Evolutionary conservation across 2,888 invertebrate species (phyloP).

Genomic region (Drosophila ezoana): DNA sequence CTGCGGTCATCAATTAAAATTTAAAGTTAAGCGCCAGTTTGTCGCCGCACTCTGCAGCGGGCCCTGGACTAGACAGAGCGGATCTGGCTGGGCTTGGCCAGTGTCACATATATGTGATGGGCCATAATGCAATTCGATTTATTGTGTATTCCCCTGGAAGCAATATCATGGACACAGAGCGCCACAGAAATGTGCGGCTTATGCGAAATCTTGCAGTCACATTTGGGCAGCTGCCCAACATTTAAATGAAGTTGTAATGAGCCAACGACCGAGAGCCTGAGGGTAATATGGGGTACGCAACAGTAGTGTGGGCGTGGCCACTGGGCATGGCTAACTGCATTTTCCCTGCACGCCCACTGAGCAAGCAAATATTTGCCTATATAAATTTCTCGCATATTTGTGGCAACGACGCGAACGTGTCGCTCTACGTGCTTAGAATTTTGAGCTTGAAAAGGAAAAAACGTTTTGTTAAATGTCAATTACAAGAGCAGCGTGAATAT

Average conservation of each 20-base stretch:
- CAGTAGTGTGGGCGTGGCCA: neutral
- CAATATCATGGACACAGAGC: slow-evolving; percentile 1
- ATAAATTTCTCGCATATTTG: slow-evolving; percentile 71
- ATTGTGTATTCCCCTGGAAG: slow-evolving; percentile 42
- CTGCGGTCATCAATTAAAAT: slow-evolving; percentile 71
- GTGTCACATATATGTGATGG: slow-evolving; percentile 23
- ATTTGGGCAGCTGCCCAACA: slow-evolving; percentile 25
- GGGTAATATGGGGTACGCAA: neutral
- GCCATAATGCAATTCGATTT: slow-evolving; percentile 56
- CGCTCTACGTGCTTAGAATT: slow-evolving; percentile 63
- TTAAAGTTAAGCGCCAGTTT: slow-evolving; percentile 62
- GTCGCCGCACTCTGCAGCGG: slow-evolving; percentile 8
- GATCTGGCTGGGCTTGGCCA: neutral
- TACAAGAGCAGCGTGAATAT: slow-evolving; percentile 12
- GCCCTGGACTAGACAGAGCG: too few species aligned
- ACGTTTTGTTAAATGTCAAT: slow-evolving; percentile 34
- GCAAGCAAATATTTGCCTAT: slow-evolving; percentile 69
- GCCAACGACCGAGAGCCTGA: slow-evolving; percentile 20
- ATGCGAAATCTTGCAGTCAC: slow-evolving; percentile 50
- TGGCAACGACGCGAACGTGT: slow-evolving; percentile 42
- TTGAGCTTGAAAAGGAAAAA: slow-evolving; percentile 46
- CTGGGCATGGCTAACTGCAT: slow-evolving; percentile 47
- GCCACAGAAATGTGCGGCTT: slow-evolving; percentile 43
- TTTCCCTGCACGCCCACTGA: slow-evolving; percentile 1
- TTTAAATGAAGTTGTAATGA: slow-evolving; percentile 74